Conservation (phyloP, 1,140 invertebrate genomes). For the Philopotamus ludificatus region DNA sequence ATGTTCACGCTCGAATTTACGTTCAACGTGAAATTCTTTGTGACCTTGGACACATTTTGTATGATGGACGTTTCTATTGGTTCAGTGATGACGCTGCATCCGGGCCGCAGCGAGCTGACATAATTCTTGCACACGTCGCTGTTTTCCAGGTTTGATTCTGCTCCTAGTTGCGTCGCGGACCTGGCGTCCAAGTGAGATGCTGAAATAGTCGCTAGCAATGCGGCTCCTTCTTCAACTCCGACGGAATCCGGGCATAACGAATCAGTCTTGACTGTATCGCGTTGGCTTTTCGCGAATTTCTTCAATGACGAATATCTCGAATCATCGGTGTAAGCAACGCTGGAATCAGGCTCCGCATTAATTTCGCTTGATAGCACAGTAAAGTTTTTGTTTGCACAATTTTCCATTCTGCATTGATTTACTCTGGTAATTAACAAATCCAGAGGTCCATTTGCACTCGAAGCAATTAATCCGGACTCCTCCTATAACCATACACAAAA, state of each 20-base stretch:
- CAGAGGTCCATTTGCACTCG: conserved; percentile 53
- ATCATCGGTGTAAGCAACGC: conserved; percentile 18
- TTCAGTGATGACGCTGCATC: conserved; percentile 47
- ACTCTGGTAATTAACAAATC: conserved; percentile 52
- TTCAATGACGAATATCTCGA: background rate
- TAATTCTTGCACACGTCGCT: conserved; percentile 46
- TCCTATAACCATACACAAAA: conserved; percentile 47
- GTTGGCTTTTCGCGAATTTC: background rate
- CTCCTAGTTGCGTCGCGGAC: background rate
- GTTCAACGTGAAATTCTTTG: conserved; percentile 54
- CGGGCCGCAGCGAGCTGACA: conserved; percentile 47
- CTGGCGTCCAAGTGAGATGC: conserved; percentile 1
- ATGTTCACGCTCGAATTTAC: conserved; percentile 51
- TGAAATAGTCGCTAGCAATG: conserved; percentile 4
- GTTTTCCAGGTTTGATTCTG: background rate
- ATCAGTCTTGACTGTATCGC: background rate
- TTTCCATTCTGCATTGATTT: conserved; percentile 47
- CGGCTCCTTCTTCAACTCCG: background rate
- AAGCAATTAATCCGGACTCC: conserved; percentile 55
- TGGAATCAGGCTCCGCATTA: conserved; percentile 24
- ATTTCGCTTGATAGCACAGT: conserved; percentile 43
- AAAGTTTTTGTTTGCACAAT: conserved; percentile 50
- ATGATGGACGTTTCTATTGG: conserved; percentile 53
- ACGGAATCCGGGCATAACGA: background rate
- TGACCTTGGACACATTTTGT: conserved; percentile 53